Percentiles rank a stretch among this genome's conserved stretches.
These are phyloP conservation scores for Pristis pectinata DNA, from an alignment of 2,797 vertebrate species.

Conservation along the genomic window DNA sequence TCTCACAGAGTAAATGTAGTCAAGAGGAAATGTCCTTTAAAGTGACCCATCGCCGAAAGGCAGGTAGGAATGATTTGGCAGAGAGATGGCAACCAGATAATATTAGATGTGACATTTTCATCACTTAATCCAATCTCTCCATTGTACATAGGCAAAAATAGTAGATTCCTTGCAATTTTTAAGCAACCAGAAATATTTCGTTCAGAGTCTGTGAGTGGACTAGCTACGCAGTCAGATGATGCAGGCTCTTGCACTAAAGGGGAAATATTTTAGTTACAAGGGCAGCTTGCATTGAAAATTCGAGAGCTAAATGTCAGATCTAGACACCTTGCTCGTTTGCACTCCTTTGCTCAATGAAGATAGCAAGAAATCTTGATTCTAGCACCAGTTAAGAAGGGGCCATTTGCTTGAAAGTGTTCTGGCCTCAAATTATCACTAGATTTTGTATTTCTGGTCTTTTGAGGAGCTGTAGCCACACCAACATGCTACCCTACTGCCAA, in stretches of 20 bases:
- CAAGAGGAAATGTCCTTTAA: conserved; percentile 55
- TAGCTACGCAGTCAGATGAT: neutral
- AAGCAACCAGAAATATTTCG: neutral
- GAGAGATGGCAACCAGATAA: neutral
- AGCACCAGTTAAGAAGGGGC: no score
- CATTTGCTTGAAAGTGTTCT: neutral
- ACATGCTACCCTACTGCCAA: neutral
- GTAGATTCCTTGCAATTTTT: neutral
- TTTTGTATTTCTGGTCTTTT: neutral
- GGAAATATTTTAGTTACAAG: neutral
- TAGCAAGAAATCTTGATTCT: no score
- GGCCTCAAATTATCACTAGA: neutral
- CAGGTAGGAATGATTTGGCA: conserved; percentile 59
- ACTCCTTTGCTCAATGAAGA: neutral
- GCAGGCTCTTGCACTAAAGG: neutral
- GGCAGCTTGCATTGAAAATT: neutral
- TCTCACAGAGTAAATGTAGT: neutral
- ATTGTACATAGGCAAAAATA: neutral
- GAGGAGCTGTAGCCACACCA: neutral
- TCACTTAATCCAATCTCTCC: no score
- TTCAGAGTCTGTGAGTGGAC: neutral
- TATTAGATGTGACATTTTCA: neutral
- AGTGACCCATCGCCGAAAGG: conserved; percentile 82
- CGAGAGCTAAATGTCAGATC: neutral
- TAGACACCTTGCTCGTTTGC: neutral